Evolutionary conservation across 2,888 invertebrate genomes (phyloP).

Genomic region (Plagiodera versicolora): DNA sequence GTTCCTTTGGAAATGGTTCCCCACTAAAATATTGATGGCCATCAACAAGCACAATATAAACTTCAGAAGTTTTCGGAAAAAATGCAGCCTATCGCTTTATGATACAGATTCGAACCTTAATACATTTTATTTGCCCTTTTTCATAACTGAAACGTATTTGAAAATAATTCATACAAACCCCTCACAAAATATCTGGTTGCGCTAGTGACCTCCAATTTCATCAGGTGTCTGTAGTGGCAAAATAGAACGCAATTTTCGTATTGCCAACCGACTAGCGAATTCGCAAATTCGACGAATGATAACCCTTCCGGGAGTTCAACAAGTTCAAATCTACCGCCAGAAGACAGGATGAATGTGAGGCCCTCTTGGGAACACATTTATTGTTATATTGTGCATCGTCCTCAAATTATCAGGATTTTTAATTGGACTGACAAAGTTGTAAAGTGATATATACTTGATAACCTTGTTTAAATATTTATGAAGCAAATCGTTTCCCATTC

Average conservation of each 20-base stretch:
- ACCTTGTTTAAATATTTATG: slow-evolving; percentile 35
- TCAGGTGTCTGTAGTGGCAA: no score
- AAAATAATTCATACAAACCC: no score
- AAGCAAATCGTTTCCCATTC: slow-evolving; percentile 23
- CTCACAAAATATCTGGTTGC: no score
- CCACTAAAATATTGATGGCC: no score
- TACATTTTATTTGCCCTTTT: no score
- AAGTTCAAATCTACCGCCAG: neutral
- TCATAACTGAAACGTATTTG: no score
- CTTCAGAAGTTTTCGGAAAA: no score
- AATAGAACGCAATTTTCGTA: neutral
- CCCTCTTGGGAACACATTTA: slow-evolving; percentile 11
- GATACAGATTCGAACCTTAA: no score
- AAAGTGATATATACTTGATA: slow-evolving; percentile 36
- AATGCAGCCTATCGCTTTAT: no score
- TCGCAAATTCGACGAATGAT: neutral
- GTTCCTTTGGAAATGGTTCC: no score
- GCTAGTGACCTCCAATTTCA: no score
- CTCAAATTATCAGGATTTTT: slow-evolving; percentile 22
- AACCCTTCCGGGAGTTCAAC: neutral
- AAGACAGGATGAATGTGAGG: slow-evolving; percentile 3
- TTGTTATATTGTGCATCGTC: slow-evolving; percentile 19
- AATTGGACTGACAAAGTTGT: slow-evolving; percentile 31
- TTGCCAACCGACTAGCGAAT: neutral
- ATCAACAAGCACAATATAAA: no score